These are phyloP conservation scores for Notechis scutatus DNA, from an alignment of 2,113 vertebrate species.

Conservation along the genomic window DNA sequence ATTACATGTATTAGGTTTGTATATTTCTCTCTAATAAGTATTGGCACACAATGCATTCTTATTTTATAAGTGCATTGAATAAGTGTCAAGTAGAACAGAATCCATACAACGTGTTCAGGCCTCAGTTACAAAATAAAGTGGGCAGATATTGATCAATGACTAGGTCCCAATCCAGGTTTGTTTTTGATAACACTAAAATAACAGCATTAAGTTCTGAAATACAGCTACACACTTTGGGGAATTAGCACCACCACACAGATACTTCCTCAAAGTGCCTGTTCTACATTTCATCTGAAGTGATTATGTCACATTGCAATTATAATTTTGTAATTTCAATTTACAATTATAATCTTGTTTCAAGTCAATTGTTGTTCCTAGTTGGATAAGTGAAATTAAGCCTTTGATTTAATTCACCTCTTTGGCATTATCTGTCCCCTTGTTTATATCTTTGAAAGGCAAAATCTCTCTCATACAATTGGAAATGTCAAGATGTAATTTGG, in stretches of 20 bases:
- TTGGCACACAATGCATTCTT: background rate
- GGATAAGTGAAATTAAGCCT: background rate
- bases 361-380: background rate
- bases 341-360: background rate
- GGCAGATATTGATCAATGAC: background rate
- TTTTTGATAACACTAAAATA: background rate
- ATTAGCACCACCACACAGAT: background rate
- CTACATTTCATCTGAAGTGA: background rate
- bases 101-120: background rate
- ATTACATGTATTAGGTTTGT: background rate
- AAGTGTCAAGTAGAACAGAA: background rate
- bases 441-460: background rate
- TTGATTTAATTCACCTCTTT: background rate
- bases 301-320: background rate
- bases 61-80: background rate
- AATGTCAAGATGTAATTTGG: background rate
- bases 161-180: background rate
- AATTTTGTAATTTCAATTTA: slow-evolving; percentile 3
- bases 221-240: background rate
- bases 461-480: background rate
- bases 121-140: background rate
- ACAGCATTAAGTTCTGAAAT: background rate
- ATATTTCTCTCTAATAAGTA: background rate
- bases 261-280: background rate
- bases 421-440: background rate